These are phyloP conservation scores for Drosophila borealis DNA, from an alignment of 2,888 invertebrate species.

Conservation along the genomic window DNA sequence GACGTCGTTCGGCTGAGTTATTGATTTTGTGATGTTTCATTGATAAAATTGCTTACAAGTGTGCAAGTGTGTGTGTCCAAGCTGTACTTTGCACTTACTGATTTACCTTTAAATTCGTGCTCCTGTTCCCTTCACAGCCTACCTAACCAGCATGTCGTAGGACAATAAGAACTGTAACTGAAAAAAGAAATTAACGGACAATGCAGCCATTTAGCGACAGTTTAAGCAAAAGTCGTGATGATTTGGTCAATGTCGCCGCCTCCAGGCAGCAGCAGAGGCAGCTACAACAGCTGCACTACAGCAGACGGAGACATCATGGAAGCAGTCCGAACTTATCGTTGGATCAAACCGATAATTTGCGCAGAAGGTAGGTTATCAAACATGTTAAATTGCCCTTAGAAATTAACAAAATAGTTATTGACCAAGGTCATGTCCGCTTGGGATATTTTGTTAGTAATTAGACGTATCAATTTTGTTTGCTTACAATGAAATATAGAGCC, in stretches of 20 bases:
- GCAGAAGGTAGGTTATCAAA: conserved; percentile 77
- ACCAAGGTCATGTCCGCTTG: conserved; percentile 35
- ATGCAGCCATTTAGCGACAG: conserved; percentile 84
- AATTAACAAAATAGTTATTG: conserved; percentile 13
- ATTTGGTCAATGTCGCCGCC: conserved; percentile 74
- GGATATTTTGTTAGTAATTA: not conserved
- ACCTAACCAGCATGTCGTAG: conserved; percentile 66
- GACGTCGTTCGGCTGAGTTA: conserved; percentile 44
- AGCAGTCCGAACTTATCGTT: conserved; percentile 82
- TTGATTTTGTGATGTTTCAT: conserved; percentile 57
- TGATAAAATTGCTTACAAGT: conserved; percentile 39
- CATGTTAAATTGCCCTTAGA: not conserved
- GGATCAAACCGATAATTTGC: conserved; percentile 83
- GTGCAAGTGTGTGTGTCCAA: not conserved
- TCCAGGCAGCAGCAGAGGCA: conserved; percentile 66
- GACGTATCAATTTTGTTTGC: not conserved
- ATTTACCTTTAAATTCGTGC: conserved; percentile 11
- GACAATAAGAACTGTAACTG: conserved; percentile 17
- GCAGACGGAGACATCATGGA: conserved; percentile 73
- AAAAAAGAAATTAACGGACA: conserved; percentile 50
- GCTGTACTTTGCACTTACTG: conserved; percentile 15
- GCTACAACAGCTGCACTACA: conserved; percentile 63
- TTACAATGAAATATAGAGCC: not conserved
- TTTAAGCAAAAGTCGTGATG: conserved; percentile 84
- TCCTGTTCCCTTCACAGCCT: conserved; percentile 26